Base-by-base conservation (phyloP, 2,888 invertebrate genomes). In the Protula sp. region DNA sequence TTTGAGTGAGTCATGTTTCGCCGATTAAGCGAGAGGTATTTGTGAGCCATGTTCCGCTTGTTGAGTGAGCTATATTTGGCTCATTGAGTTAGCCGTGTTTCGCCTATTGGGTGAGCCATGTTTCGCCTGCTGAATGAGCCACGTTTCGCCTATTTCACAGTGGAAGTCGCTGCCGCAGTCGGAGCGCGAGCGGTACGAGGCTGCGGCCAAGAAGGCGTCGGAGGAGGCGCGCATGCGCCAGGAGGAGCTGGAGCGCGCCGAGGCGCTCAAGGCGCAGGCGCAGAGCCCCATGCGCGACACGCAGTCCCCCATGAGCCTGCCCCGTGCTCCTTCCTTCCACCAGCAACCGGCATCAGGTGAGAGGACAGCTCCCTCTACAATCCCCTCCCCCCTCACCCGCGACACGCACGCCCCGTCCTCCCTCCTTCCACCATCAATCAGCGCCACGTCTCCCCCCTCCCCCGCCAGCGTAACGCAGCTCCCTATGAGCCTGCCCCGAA, bases 101-200 rank as follows among this genome's bases (percentile, higher is more conserved):
- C 38, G 9, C 9, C 9, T 38, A 19, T 38, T 19, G 9, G 19
- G 38, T 38, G 9, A 38, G 38, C 9, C 9, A 38, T 14, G 19
- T 38, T 9, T 38, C 9, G 19, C 38, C 19, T 19, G 19, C 38
- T 38, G 38, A 38, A 19, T 38, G 9, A 38, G 38, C 9, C 38
- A 14, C 19, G 19, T 14, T 38, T 38, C 38, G 9, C 9, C 9
- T 38, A 14, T 38, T 38, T 9, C 19, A 56, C 87, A 97, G 87
- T 99, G 99, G 99, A 89, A 95, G 69, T 91, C 91, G 63, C 85
- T 98, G 68, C 87, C 92, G 0, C 87, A 90, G 0, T 86, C 87
- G 59, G 91, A 93, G 68, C 95, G 97, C 80, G 91, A 92, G 81
- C 87, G 87, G 64, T 99, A 94, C 89, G 98, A 99, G 83, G 94